phyloP scores from a whole-genome alignment of 2,113 vertebrate species.

The Cynocephalus volans region DNA sequence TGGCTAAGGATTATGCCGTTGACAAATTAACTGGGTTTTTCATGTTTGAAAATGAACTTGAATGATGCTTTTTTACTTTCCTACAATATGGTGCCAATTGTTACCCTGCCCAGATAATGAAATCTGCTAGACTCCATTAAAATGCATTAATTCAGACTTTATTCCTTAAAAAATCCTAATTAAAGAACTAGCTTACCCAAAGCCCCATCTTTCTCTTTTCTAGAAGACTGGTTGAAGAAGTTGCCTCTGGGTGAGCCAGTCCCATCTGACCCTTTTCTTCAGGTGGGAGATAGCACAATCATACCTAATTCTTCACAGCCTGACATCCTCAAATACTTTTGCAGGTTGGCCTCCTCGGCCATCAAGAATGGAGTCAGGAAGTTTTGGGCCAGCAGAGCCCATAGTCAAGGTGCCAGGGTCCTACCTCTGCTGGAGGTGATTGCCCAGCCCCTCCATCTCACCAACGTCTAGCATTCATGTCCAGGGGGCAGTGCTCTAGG shows the following conservation, averaged over 20 bases:
- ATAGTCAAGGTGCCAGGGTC: background rate
- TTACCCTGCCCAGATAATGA: background rate
- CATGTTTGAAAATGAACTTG: background rate
- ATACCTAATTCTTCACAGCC: background rate
- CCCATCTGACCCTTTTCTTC: no score
- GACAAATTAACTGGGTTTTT: background rate
- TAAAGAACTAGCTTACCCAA: background rate
- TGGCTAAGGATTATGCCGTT: background rate
- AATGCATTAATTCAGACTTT: background rate
- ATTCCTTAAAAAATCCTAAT: background rate
- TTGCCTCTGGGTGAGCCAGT: no score
- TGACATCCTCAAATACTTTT: background rate
- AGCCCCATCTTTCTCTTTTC: background rate
- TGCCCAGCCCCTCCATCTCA: background rate
- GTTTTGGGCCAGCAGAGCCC: no score
- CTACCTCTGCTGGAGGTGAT: no score
- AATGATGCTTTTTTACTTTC: background rate
- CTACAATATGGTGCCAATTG: background rate
- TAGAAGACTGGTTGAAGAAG: background rate
- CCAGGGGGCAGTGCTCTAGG: rapidly evolving
- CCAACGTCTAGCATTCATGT: no score
- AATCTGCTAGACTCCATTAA: background rate
- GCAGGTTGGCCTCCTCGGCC: background rate
- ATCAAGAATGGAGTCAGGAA: background rate
- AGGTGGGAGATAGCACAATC: background rate